phyloP scores from a whole-genome alignment of 2,888 invertebrate species.

The Agrenia bidenticulata region DNA sequence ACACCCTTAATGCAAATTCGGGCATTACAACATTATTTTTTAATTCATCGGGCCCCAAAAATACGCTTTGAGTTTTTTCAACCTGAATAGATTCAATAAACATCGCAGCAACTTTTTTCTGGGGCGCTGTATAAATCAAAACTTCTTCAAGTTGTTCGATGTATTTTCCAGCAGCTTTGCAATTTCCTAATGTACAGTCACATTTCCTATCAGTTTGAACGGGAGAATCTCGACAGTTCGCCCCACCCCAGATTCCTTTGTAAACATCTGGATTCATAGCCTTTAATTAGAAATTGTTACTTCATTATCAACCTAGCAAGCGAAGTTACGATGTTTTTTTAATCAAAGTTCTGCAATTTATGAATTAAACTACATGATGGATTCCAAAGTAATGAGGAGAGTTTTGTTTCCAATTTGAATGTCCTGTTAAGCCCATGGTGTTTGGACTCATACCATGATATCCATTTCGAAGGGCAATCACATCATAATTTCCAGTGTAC shows the following conservation, averaged over 20 bases:
- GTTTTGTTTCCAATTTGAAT: slow-evolving; percentile 76
- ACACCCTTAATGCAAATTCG: slow-evolving; percentile 73
- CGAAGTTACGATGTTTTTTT: too few species aligned
- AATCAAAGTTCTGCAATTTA: too few species aligned
- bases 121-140: slow-evolving; percentile 74
- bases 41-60: slow-evolving; percentile 22
- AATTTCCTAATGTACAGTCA: slow-evolving; percentile 59
- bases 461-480: slow-evolving; percentile 81
- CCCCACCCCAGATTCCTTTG: slow-evolving; percentile 86
- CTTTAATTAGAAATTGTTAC: slow-evolving; percentile 58
- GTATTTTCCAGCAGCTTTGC: slow-evolving; percentile 76
- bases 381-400: slow-evolving; percentile 70
- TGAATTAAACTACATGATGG: slow-evolving; percentile 76
- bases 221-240: slow-evolving; percentile 81
- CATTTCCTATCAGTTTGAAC: slow-evolving; percentile 71
- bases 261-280: slow-evolving; percentile 90
- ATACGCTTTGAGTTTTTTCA: neutral
- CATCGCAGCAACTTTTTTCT: slow-evolving; percentile 79
- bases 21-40: too few species aligned
- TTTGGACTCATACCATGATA: slow-evolving; percentile 79
- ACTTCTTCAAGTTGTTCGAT: slow-evolving; percentile 78
- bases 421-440: slow-evolving; percentile 77
- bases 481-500: slow-evolving; percentile 80
- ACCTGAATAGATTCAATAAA: slow-evolving; percentile 92
- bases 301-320: too few species aligned